Base-by-base conservation (phyloP, 2,113 vertebrate genomes). In the Gopherus evgoodei region DNA sequence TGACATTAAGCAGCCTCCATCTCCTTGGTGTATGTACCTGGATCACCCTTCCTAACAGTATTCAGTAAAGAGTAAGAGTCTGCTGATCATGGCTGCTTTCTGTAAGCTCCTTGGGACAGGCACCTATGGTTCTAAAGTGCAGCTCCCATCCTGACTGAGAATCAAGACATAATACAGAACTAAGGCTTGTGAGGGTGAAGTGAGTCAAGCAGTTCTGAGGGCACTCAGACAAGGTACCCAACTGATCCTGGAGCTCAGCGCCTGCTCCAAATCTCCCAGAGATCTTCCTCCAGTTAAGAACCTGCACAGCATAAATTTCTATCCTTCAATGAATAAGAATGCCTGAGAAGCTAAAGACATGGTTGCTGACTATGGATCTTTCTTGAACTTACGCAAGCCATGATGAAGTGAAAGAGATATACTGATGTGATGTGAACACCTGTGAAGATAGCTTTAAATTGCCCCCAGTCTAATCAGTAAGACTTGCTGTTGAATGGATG, bases 241-340 rank as follows among this genome's bases (percentile, higher is more conserved):
- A 91, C 31, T 76, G 53, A 88, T 81, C 91, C 49, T 87, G 88
- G 31, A 91, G 91, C 81, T 3, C 8, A 76, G 47, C 1, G 2
- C 31, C 42, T 94, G 17, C 78, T 95, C 44, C 59, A 89, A 24
- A 11, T 83, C 81, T 52, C 87, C 22, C 65, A 78, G 12, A 12
- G 29, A 84, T 13, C 57, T 50, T 90, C 59, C 65, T 69, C 35
- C 14, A 69, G 35, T 69, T 69, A 69, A 69, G 59, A 96, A 95
- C 11, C 53, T 81, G 59, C 31, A 90, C 85, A 5, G 52, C 27
- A 80, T 50, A 76, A 93, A 91, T 72, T 72, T 24, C 72, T 24
- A 90, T 82, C 54, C 50, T 90, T 90, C 87, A 24, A 93, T 86
- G 59, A 83, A 84, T 79, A 94, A 89, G 42, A 93, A 95, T 22